Evolutionary conservation across 2,113 vertebrate genomes (phyloP).

Genomic region (Pelecanus crispus): DNA sequence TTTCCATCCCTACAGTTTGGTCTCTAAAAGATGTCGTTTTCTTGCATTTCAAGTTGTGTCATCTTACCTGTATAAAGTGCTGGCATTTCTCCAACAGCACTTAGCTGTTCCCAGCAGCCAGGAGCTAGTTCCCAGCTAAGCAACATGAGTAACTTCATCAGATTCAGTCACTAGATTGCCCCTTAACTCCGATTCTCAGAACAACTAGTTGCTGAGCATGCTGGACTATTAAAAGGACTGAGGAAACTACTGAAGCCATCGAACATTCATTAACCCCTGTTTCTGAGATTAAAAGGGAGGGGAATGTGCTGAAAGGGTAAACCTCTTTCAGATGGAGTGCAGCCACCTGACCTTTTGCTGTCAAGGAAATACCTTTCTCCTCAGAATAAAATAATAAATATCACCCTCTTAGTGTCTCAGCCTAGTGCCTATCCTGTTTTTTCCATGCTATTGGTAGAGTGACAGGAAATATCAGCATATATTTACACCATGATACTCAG

Average conservation of each 20-base stretch:
- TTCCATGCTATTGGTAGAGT: neutral
- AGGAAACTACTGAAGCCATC: neutral
- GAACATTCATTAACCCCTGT: neutral
- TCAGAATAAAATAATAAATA: neutral
- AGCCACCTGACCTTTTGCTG: neutral
- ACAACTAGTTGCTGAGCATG: neutral
- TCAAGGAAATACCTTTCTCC: neutral
- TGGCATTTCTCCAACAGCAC: neutral
- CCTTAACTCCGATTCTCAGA: neutral
- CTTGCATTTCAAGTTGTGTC: neutral
- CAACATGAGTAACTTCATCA: neutral
- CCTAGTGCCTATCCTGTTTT: neutral
- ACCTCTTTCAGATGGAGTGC: neutral
- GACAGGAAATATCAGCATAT: neutral
- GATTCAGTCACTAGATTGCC: neutral
- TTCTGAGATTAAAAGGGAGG: neutral
- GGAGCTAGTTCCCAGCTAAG: neutral
- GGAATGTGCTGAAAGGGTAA: neutral
- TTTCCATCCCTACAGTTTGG: neutral
- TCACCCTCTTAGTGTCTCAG: neutral
- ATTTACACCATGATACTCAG: neutral
- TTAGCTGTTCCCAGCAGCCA: neutral
- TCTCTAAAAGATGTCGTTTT: neutral
- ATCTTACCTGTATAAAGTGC: neutral
- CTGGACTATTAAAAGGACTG: neutral